These are phyloP conservation scores for Podarcis lilfordi DNA, from an alignment of 2,797 vertebrate genomes.

Conservation along the genomic window DNA sequence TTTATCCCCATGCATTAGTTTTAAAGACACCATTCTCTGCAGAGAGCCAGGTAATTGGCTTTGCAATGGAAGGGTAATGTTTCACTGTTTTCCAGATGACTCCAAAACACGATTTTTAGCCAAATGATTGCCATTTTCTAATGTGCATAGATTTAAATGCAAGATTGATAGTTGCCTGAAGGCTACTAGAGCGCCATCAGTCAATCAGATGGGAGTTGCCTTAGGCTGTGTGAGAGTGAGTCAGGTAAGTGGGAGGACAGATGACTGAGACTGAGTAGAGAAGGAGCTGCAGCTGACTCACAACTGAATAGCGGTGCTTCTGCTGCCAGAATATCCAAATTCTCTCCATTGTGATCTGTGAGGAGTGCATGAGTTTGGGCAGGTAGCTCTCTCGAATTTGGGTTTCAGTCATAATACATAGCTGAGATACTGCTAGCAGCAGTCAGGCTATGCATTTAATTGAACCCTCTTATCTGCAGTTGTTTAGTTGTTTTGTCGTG, in stretches of 20 bases:
- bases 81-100: constrained; percentile 10
- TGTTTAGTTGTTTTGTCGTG: no score
- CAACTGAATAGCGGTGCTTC: background rate
- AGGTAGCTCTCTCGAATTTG: background rate
- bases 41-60: background rate
- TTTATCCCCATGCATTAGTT: background rate
- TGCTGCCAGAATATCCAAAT: background rate
- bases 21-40: constrained; percentile 3
- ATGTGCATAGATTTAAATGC: constrained; percentile 28
- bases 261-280: background rate
- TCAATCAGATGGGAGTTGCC: constrained; percentile 33
- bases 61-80: background rate
- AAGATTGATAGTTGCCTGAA: constrained; percentile 39
- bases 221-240: constrained; percentile 14
- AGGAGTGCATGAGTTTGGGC: background rate
- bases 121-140: constrained; percentile 23
- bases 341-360: background rate
- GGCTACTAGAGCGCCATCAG: constrained; percentile 7
- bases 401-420: background rate
- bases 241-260: constrained; percentile 9
- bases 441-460: background rate
- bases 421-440: background rate
- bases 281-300: constrained; percentile 11
- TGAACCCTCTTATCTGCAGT: background rate
- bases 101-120: constrained; percentile 27